phyloP scores from a whole-genome alignment of 2,113 vertebrate species.

The Pomatorhinus ruficollis region DNA sequence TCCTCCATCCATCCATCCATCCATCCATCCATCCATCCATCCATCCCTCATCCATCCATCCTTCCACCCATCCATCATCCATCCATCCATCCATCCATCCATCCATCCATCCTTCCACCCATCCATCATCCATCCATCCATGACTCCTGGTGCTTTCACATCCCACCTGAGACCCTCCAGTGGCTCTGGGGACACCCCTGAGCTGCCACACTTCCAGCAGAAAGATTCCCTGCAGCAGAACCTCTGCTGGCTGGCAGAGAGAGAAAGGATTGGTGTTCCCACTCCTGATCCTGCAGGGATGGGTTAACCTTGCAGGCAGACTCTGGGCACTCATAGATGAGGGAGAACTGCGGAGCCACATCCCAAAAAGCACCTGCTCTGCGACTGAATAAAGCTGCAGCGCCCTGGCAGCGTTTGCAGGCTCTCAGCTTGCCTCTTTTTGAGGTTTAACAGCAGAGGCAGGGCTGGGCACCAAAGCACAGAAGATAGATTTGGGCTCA shows the following conservation, averaged over 20 bases:
- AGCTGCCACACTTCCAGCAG: neutral
- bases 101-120: neutral
- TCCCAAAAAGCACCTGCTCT: neutral
- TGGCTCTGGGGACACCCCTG: neutral
- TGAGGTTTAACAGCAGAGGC: neutral
- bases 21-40: neutral
- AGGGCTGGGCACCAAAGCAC: neutral
- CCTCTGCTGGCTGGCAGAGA: neutral
- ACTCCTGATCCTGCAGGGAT: neutral
- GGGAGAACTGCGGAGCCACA: neutral
- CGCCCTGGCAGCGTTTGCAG: neutral
- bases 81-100: no score
- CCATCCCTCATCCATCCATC: neutral
- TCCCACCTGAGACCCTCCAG: neutral
- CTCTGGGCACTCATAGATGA: neutral
- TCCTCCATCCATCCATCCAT: no score
- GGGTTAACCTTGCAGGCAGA: neutral
- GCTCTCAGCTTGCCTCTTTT: neutral
- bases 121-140: neutral
- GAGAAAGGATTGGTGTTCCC: neutral
- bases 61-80: no score
- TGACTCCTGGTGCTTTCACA: neutral
- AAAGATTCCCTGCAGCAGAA: neutral
- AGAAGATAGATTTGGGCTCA: neutral
- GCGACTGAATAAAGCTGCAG: neutral